Evolutionary conservation across 2,888 invertebrate species (phyloP), one percentile per base, ranked within the genome.

Genomic region (Nebria brevicollis): DNA sequence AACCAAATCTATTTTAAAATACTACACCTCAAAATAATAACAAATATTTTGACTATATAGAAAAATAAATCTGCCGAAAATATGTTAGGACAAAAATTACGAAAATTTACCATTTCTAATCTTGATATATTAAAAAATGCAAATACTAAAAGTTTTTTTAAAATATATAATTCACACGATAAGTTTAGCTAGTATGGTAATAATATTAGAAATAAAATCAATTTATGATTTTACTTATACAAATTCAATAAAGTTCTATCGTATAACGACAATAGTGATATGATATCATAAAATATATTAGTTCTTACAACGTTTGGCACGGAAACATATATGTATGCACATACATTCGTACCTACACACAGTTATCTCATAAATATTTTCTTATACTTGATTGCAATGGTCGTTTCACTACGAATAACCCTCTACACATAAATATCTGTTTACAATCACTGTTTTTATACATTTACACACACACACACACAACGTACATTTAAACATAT

Each of bases 371-470:
- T 54, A 54, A 54, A 54, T 54, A 54, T 54, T 8, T 54, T 54
- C 54, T 54, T 54, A 13, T 54, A 54, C 7, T 11, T 34, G 34
- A 34, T 34, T 54, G 54, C 54, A 54, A 13, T 54, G 54, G 54
- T 54, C 54, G 54, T 54, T 54, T 54, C 54, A 54, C 11, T 13
- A 54, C 11, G 54, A 54, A 54, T 54, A 54, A 54, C 54, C 54
- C 54, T 54, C 54, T 13, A 13, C 54, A 54, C 54, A 54, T 54
- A 54, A 54, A 54, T 54, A 54, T 54, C 4, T 54, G 54, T 54
- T 54, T 54, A 54, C 54, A 54, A 54, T 54, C 54, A 54, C 54
- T 54, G 54, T 54, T 54, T 54, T 54, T 54, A 54, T 54, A 54
- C 54, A 54, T 54, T 3, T 54, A 54, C 54, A 54, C 54, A 54